Conservation (phyloP, 1,140 invertebrate genomes). For the fruit fly (Drosophila melanogaster) region DNA sequence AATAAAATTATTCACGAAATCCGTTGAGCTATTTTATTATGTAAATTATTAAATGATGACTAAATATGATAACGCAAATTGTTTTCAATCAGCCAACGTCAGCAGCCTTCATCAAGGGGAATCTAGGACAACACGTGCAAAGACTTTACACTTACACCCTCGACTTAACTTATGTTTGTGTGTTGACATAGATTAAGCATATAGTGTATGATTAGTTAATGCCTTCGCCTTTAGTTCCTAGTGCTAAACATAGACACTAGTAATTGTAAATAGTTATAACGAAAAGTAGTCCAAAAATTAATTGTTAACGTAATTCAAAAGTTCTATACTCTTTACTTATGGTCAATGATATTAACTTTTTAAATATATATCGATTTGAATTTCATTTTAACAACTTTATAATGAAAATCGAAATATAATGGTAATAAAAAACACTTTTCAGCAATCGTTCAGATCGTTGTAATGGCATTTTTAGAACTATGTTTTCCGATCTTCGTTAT, state of each 20-base stretch:
- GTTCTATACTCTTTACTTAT: conserved; percentile 60
- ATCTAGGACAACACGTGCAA: conserved; percentile 14
- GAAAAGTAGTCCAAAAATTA: conserved; percentile 29
- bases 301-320: conserved; percentile 37
- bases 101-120: conserved; percentile 2
- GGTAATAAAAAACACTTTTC: too few species aligned
- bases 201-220: conserved; percentile 25
- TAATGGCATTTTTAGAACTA: too few species aligned
- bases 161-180: conserved; percentile 25
- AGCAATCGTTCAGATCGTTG: background rate
- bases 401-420: background rate
- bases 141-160: conserved; percentile 40
- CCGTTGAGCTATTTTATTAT: conserved; percentile 40
- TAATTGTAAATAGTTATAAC: conserved; percentile 58
- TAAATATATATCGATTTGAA: conserved; percentile 15
- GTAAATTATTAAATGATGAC: background rate
- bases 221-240: conserved; percentile 38
- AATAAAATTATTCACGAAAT: background rate
- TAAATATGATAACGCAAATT: background rate
- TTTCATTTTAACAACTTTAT: conserved; percentile 28
- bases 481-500: background rate
- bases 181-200: conserved; percentile 43
- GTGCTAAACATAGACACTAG: conserved; percentile 22
- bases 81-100: conserved; percentile 13
- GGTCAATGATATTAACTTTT: conserved; percentile 33